Conservation (phyloP, 1,140 invertebrate species). For the Trachymyrmex cornetzi region DNA sequence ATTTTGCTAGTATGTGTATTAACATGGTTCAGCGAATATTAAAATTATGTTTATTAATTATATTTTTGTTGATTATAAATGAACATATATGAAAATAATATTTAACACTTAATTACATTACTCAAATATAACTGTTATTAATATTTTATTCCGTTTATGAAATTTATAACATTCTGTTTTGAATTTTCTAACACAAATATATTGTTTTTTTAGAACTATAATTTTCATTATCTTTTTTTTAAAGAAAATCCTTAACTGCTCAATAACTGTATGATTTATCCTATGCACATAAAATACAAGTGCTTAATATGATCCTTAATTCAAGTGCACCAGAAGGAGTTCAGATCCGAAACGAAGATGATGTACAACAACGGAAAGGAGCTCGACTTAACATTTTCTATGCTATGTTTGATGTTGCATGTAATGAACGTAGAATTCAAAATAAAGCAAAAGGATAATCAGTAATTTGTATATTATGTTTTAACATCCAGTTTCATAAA, state of each 20-base stretch:
- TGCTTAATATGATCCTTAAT: conserved; percentile 83
- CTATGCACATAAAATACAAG: conserved; percentile 26
- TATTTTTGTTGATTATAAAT: not conserved
- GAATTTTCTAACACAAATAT: conserved; percentile 2
- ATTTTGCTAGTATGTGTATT: not conserved
- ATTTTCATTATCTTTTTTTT: conserved; percentile 7
- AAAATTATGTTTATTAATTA: not conserved
- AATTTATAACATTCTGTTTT: conserved; percentile 2
- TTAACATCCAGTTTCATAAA: conserved; percentile 83
- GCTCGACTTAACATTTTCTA: conserved; percentile 86
- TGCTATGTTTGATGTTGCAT: conserved; percentile 86
- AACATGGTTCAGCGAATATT: not conserved
- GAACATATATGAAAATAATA: not conserved
- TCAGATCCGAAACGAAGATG: conserved; percentile 88
- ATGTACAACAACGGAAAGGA: conserved; percentile 83
- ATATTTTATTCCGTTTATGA: not conserved
- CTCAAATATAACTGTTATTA: not conserved
- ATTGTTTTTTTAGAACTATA: not conserved
- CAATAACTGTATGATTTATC: conserved; percentile 47
- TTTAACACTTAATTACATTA: conserved; percentile 45
- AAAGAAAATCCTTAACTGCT: conserved; percentile 59
- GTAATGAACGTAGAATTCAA: conserved; percentile 85
- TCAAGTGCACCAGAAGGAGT: conserved; percentile 86
- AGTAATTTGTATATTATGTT: conserved; percentile 84
- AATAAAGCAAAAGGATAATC: conserved; percentile 83